Conservation (phyloP, 2,888 invertebrate genomes). For the Lasioglossum figueresi region DNA sequence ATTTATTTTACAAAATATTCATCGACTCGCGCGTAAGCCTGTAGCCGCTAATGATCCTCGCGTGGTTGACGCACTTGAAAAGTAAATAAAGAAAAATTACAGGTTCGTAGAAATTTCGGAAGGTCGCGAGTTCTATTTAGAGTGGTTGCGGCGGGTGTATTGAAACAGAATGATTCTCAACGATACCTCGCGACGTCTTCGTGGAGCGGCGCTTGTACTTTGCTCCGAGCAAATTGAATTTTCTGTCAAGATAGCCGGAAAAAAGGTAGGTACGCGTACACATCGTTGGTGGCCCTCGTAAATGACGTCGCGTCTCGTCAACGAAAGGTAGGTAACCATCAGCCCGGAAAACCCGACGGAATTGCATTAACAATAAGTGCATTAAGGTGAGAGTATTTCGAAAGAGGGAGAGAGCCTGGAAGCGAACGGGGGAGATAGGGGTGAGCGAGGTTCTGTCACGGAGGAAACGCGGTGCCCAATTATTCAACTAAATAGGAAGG, state of each 20-base stretch:
- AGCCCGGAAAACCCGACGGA: slow-evolving; percentile 74
- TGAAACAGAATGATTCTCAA: neutral
- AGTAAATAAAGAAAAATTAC: no score
- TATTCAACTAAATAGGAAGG: slow-evolving; percentile 74
- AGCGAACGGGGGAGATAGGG: neutral
- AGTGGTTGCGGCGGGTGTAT: neutral
- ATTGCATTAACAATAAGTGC: slow-evolving; percentile 77
- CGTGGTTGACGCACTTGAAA: no score
- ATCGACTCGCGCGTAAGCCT: no score
- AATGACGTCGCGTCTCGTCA: slow-evolving; percentile 72
- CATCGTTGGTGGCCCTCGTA: slow-evolving; percentile 48
- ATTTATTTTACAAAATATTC: neutral
- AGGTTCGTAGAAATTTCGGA: no score
- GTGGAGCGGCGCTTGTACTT: neutral
- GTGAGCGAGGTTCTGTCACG: slow-evolving; percentile 50
- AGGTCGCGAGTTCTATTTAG: neutral
- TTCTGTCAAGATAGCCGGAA: slow-evolving; percentile 29
- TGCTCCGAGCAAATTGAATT: slow-evolving; percentile 55
- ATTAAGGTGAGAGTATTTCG: slow-evolving; percentile 72
- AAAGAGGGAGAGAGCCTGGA: slow-evolving; percentile 40
- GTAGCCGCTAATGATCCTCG: no score
- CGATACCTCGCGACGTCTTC: neutral
- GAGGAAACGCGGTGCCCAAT: slow-evolving; percentile 72
- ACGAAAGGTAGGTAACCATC: slow-evolving; percentile 73
- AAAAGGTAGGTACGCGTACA: slow-evolving; percentile 27